A percentile compares a stretch with the other conserved stretches of the same genome.
These are phyloP conservation scores for Fregata magnificens DNA, from an alignment of 2,113 vertebrate genomes.

Conservation along the genomic window DNA sequence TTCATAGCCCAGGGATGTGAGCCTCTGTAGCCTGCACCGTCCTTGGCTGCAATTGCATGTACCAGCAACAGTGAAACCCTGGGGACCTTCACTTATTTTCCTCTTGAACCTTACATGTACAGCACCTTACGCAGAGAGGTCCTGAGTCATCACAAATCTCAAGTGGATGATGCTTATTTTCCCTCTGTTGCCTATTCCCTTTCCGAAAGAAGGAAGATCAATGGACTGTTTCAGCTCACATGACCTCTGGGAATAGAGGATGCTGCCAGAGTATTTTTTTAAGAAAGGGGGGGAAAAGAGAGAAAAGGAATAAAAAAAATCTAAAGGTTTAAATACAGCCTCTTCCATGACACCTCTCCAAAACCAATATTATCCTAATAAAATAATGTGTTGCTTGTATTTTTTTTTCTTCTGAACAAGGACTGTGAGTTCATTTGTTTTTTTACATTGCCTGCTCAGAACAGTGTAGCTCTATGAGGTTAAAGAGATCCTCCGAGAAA, in stretches of 20 bases:
- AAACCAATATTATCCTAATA: constrained; percentile 2
- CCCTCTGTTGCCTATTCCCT: not conserved
- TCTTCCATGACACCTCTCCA: not conserved
- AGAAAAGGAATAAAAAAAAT: not conserved
- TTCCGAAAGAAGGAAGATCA: constrained; percentile 56
- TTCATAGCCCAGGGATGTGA: not conserved
- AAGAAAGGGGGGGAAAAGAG: not conserved
- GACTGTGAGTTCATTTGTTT: constrained; percentile 65
- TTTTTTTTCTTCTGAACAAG: not conserved
- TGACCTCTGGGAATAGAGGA: constrained; percentile 52
- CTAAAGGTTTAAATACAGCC: not conserved
- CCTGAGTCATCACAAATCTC: not conserved
- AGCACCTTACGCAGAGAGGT: not conserved
- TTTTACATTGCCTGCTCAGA: constrained; percentile 65
- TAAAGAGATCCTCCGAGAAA: constrained; percentile 86
- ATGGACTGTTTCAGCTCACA: constrained; percentile 58
- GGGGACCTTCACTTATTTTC: not conserved
- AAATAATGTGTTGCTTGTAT: constrained; percentile 28
- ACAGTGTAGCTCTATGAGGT: constrained; percentile 71
- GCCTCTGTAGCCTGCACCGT: not conserved
- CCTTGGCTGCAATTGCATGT: not conserved
- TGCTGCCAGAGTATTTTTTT: not conserved
- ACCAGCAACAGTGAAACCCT: not conserved
- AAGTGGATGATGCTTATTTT: constrained; percentile 9
- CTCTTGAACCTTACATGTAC: not conserved